Base-by-base conservation (phyloP, 2,797 vertebrate genomes). In the Mus minutoides region DNA sequence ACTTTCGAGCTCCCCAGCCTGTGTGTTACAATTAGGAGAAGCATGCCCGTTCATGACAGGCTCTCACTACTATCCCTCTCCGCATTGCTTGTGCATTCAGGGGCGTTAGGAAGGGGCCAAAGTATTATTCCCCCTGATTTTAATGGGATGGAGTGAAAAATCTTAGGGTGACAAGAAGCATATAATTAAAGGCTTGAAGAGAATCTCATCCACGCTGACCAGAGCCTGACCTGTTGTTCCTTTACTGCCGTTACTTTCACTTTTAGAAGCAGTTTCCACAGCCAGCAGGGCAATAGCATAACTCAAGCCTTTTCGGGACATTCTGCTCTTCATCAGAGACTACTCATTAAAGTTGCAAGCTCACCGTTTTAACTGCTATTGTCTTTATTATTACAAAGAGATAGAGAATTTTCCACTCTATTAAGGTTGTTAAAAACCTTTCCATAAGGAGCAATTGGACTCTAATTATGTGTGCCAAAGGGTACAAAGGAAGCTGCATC, bases 341-440 rank as follows among this genome's bases (percentile, higher is more conserved):
- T 85, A 67, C 40, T 13, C 83, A 84, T 89, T 91, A 58, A 78
- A 88, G 37, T 43, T 60, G 3, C 69, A 92, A 43, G 10, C 52
- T 90, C 88, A 21, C 31, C 84, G 31, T 64, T 94, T 82, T 49
- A 94, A 67, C 49, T 60, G 43, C 9, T 60, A 43, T 52, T 93
- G 82, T 92, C 82, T 83, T 87, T 93, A n/a, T 88, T 46, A 79
- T 82, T 86, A 49, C 64, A 90, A 43, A 78, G 90, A 91, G 79
- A 91, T 24, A 80, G 12, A 80, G 52, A 11, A 82, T 69, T 90
- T 95, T 46, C 64, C 7, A 46, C 5, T 79, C 17, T 26, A 34
- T 92, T 78, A 49, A 79, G 69, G 92, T 9, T 60, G 43, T 78
- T 84, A 92, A 86, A 82, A 94, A 67, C 75, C 46, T 43, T 79